A percentile compares a stretch with the other conserved stretches of the same genome.
These are phyloP conservation scores for Rhinella marina DNA, from an alignment of 2,797 vertebrate genomes.

Conservation along the genomic window DNA sequence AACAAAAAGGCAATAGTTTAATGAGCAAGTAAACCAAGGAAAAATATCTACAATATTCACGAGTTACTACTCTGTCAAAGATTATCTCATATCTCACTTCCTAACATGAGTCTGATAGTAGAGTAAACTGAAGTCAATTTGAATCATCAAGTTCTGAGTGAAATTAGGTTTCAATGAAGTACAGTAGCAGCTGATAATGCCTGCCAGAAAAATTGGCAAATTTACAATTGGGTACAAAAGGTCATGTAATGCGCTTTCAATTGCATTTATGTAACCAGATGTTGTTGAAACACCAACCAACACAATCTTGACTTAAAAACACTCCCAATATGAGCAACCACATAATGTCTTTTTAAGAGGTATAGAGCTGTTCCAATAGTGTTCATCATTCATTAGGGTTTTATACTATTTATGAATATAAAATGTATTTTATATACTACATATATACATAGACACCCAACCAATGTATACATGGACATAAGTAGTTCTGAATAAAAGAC, in stretches of 20 bases:
- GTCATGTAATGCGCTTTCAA: neutral
- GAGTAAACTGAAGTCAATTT: neutral
- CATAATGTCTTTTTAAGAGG: neutral
- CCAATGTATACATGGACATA: neutral
- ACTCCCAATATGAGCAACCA: neutral
- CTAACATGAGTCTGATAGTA: neutral
- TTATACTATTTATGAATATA: neutral
- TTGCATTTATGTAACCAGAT: neutral
- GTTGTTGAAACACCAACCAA: neutral
- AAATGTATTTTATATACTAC: neutral
- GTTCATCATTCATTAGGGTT: neutral
- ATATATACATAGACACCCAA: neutral
- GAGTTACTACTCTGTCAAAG: neutral
- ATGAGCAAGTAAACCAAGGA: no score
- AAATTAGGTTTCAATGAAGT: neutral
- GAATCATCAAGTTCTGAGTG: neutral
- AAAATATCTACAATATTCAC: no score
- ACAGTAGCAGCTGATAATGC: no score
- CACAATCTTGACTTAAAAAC: neutral
- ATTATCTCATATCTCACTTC: neutral
- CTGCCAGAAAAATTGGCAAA: neutral
- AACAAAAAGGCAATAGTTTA: no score
- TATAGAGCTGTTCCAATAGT: neutral
- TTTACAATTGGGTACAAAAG: neutral
- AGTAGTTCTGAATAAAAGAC: neutral